Evolutionary conservation across 2,797 vertebrate species (phyloP).

Genomic region (Platalea minor): DNA sequence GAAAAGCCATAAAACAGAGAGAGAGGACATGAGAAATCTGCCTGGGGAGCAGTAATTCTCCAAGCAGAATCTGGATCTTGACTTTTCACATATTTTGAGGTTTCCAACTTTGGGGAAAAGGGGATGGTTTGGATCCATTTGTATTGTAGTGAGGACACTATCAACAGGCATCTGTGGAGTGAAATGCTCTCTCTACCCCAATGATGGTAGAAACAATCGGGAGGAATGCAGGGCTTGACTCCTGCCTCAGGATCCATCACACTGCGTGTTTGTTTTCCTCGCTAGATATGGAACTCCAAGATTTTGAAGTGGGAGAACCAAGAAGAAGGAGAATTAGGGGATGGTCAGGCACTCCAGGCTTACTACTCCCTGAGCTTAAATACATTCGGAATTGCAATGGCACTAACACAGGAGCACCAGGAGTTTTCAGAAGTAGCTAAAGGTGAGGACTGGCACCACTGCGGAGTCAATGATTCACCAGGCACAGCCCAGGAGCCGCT

Average conservation of each 20-base stretch:
- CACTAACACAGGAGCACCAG: not conserved
- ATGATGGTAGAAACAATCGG: not conserved
- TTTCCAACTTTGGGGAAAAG: not conserved
- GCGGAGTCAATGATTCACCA: not conserved
- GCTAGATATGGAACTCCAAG: accelerated
- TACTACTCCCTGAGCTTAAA: not conserved
- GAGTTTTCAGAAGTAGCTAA: not conserved
- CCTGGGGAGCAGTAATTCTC: conserved; percentile 17
- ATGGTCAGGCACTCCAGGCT: not conserved
- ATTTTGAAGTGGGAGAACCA: not conserved
- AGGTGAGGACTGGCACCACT: not conserved
- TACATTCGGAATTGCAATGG: not conserved
- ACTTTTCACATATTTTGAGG: not conserved
- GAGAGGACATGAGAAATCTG: not conserved
- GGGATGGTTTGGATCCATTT: not conserved
- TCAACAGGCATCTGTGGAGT: not conserved
- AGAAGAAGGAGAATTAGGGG: not conserved
- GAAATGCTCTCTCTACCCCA: not conserved
- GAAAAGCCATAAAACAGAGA: conserved; percentile 21
- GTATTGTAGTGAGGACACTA: not conserved
- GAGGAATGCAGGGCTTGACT: not conserved
- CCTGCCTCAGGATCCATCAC: not conserved
- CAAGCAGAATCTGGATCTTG: not conserved
- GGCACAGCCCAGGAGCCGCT: not conserved
- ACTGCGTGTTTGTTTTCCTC: not conserved